Evolutionary conservation across 1,140 invertebrate genomes (phyloP), one percentile per base, ranked within the genome.

Genomic region (Brachionus koreanus): DNA sequence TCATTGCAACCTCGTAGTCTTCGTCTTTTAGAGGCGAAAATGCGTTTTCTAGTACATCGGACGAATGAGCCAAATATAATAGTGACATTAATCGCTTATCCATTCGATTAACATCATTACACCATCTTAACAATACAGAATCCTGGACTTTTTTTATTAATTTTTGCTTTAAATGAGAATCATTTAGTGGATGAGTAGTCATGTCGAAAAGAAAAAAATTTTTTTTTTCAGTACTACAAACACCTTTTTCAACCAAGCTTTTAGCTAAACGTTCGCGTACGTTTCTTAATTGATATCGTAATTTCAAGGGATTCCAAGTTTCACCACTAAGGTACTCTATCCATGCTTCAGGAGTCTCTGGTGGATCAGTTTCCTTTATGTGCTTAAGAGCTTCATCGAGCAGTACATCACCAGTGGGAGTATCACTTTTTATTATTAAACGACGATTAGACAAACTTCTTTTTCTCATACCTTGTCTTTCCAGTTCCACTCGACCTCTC

Each of bases 151-250:
- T 97, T 91, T 98, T 98, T 46, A 99, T 95, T 84, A 99, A 91
- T 85, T 96, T 93, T 85, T 93, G 93, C 91, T 99, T 99, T n/a
- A 95, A 93, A 84, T 93, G 91, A 90, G 94, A 94, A 89, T 99
- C 96, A 75, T 94, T 96, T 49, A 99, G 91, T 43, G 98, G 98
- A 92, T 99, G 98, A 84, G 97, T 99, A 29, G 98, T 99, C 97
- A 99, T 99, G 90, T 99, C 98, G 90, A 99, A 99, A 19, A 99
- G 90, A 84, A 99, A 90, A 89, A 99, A 99, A 90, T 99, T 99
- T 90, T 99, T 97, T 91, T 99, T 99, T 89, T 99, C 98, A 75
- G 98, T 99, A 65, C 97, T 98, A 83, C 98, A 91, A n/a, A 99
- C 96, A 84, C 98, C 97, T 90, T 99, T 99, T 88, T 99, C 98